These are phyloP conservation scores for Hippocampus comes DNA, from an alignment of 2,113 vertebrate genomes.

Conservation along the genomic window DNA sequence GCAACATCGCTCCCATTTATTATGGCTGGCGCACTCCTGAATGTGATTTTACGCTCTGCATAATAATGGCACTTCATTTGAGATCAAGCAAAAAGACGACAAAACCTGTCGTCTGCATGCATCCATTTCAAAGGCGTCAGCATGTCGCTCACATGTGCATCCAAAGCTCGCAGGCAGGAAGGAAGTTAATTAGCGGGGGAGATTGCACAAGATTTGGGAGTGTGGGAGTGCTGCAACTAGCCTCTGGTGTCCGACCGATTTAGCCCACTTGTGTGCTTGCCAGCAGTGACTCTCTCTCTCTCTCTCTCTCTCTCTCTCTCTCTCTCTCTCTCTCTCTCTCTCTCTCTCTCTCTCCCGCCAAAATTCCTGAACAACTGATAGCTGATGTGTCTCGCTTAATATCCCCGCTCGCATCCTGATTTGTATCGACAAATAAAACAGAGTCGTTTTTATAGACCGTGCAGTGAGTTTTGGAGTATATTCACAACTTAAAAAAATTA, in stretches of 20 bases:
- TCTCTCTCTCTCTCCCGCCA: slow-evolving; percentile 45
- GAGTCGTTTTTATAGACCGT: neutral
- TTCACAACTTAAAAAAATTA: too few species aligned
- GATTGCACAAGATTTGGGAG: slow-evolving; percentile 22
- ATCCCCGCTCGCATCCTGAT: slow-evolving; percentile 3
- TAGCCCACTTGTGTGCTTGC: slow-evolving; percentile 70
- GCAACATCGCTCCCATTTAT: neutral
- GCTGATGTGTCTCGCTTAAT: slow-evolving; percentile 38
- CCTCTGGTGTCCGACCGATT: slow-evolving; percentile 61
- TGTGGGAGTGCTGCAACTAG: slow-evolving; percentile 37
- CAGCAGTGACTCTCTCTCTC: slow-evolving; percentile 30
- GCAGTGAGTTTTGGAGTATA: neutral
- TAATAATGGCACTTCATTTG: neutral
- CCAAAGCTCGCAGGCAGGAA: neutral
- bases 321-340: too few species aligned
- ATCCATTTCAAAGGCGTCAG: neutral
- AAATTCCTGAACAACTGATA: slow-evolving; percentile 70
- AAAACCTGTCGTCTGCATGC: neutral
- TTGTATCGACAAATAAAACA: slow-evolving; percentile 44
- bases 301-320: too few species aligned
- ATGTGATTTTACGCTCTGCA: neutral
- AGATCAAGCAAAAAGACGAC: neutral
- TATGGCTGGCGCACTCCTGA: neutral
- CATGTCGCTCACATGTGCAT: neutral
- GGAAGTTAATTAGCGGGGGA: slow-evolving; percentile 23